These are phyloP conservation scores for Drosophila borealis DNA, from an alignment of 2,888 invertebrate species.

Conservation along the genomic window DNA sequence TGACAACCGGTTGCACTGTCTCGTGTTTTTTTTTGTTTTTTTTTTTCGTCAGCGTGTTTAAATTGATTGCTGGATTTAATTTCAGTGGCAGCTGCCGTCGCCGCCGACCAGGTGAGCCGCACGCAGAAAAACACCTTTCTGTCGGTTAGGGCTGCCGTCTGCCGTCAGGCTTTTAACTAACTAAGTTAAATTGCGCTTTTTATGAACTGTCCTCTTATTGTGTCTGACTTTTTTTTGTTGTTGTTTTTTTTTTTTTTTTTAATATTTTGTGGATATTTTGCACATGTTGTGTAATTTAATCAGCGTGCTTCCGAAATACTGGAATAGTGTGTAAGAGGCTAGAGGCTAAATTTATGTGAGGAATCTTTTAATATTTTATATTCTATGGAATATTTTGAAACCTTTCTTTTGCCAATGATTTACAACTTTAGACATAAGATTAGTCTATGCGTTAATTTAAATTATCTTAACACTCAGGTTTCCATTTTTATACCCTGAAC, in stretches of 20 bases:
- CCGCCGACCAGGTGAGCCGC: constrained; percentile 50
- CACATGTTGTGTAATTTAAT: constrained; percentile 63
- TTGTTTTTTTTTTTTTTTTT: not conserved
- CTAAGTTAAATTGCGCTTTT: constrained; percentile 54
- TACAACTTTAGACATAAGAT: no score
- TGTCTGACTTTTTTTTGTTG: not conserved
- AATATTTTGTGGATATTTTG: constrained; percentile 19
- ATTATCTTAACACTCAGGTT: no score
- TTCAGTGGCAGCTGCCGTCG: constrained; percentile 74
- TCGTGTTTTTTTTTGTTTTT: constrained; percentile 13
- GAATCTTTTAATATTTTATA: no score
- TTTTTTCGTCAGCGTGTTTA: constrained; percentile 48
- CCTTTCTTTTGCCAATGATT: no score
- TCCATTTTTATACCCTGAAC: no score
- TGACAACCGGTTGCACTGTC: constrained; percentile 76
- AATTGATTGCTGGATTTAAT: constrained; percentile 81
- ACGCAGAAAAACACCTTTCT: constrained; percentile 54
- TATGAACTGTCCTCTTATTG: constrained; percentile 17
- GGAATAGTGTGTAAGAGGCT: not conserved
- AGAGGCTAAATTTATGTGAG: not conserved
- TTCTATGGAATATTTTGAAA: no score
- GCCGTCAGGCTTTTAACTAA: constrained; percentile 46
- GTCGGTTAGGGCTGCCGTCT: not conserved
- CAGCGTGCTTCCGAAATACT: constrained; percentile 10
- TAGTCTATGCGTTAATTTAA: no score